Conservation (phyloP, 2,113 vertebrate genomes). For the Enhydra lutris region DNA sequence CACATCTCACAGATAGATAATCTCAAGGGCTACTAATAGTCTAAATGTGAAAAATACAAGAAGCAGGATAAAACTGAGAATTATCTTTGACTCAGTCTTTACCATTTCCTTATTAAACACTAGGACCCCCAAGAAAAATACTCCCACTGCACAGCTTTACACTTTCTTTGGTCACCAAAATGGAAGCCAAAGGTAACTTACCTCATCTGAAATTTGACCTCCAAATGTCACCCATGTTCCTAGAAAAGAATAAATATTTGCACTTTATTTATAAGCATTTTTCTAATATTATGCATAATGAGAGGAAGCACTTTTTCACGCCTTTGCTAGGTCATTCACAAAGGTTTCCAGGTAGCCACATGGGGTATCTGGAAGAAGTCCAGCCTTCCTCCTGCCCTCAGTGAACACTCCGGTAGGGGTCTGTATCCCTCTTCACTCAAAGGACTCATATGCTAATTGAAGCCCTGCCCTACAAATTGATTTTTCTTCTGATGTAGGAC, state of each 20-base stretch:
- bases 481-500: neutral
- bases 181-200: conserved; percentile 77
- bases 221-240: conserved; percentile 99
- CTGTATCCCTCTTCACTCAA: neutral
- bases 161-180: neutral
- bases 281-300: neutral
- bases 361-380: neutral
- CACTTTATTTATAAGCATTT: conserved; percentile 21
- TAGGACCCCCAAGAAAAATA: neutral
- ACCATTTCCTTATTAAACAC: neutral
- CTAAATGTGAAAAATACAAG: neutral
- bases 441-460: neutral
- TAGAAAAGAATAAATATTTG: conserved; percentile 78
- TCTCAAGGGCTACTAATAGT: neutral
- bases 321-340: neutral
- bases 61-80: neutral
- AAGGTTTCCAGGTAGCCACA: neutral
- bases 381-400: neutral
- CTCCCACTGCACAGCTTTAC: neutral
- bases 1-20: neutral
- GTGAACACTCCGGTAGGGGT: neutral
- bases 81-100: neutral
- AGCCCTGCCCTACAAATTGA: no score
- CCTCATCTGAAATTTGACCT: conserved; percentile 98
- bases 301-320: neutral